A percentile compares a stretch with the other conserved stretches of the same genome.
Conservation (phyloP, 2,888 invertebrate genomes). For the Odontocerum albicorne region DNA sequence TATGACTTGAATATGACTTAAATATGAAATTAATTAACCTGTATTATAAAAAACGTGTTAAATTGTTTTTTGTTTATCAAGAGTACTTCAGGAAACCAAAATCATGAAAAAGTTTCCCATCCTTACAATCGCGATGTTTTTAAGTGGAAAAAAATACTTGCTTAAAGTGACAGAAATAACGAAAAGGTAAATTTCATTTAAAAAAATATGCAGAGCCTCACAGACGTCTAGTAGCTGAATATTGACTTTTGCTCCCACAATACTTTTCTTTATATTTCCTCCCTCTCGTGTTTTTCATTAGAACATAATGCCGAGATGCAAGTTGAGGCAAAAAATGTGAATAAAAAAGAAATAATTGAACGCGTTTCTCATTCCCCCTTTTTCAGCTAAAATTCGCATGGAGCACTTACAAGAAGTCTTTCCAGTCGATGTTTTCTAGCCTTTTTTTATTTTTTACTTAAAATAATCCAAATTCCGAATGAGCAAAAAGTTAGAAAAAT, state of each 20-base stretch:
- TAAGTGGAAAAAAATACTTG: no score
- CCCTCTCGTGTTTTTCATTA: slow-evolving; percentile 27
- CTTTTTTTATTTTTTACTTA: slow-evolving; percentile 16
- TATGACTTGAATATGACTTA: no score
- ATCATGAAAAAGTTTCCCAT: no score
- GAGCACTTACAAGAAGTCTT: slow-evolving; percentile 12
- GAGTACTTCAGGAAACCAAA: no score
- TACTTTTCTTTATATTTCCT: slow-evolving; percentile 19
- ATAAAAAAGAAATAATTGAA: slow-evolving; percentile 30
- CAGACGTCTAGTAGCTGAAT: no score
- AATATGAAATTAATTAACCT: no score
- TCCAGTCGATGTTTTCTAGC: slow-evolving; percentile 13
- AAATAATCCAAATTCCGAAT: slow-evolving; percentile 25
- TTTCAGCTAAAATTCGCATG: slow-evolving; percentile 5
- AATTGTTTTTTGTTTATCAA: no score
- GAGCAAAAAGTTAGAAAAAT: slow-evolving; percentile 23
- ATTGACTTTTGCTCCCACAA: slow-evolving; percentile 23
- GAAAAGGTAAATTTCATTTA: no score
- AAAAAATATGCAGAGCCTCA: no score
- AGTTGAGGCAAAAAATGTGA: slow-evolving; percentile 22
- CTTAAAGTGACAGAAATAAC: no score
- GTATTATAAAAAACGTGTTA: no score
- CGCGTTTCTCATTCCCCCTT: slow-evolving; percentile 8
- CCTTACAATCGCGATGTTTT: no score
- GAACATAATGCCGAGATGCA: slow-evolving; percentile 21